Evolutionary conservation across 2,113 vertebrate genomes (phyloP), one percentile per base, ranked within the genome.

Genomic region (Nycticebus coucang): DNA sequence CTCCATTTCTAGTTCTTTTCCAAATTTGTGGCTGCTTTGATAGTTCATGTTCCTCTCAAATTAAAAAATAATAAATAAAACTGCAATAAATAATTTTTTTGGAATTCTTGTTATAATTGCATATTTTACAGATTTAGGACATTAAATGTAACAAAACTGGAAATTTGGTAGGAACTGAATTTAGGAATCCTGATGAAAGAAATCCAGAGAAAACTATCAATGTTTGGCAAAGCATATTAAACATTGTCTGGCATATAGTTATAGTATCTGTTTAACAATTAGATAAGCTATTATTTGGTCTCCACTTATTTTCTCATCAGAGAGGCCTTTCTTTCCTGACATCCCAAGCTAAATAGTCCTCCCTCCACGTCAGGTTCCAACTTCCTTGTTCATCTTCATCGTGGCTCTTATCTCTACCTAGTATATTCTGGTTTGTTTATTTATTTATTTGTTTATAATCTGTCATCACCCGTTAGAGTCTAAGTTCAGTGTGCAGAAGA

Each of bases 101-200:
- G 50, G 33, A 72, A 72, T 79, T 64, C 78, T 78, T 88, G 78
- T 83, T 77, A 15, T 24, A 88, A 57, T 84, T 88, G 50, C 8
- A 55, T 80, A 68, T 45, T 62, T 69, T 35, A 30, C 12, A 83
- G 30, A 64, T 60, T 74, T 82, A 35, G 28, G 30, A 57, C 80
- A 69, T 41, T 75, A 94, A 89, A 77, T 53, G 19, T 78, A 11
- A 66, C 77, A 87, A 91, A 95, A 69, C 22, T 93, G 15, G 53
- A 93, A 78, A 91, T 78, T 22, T 71, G 18, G 64, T 78, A 62
- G 35, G 15, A 87, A 95, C 5, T 66, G 1, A 87, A 72, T 79
- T 64, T 83, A n/a, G 22, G 62, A 88, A 89, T 92, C 33, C 26
- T 68, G 66, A 33, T 75, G 18, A 80, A 92, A 89, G 64, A 89